Base-by-base conservation (phyloP, 1,140 invertebrate species). In the Melanaphis sacchari region DNA sequence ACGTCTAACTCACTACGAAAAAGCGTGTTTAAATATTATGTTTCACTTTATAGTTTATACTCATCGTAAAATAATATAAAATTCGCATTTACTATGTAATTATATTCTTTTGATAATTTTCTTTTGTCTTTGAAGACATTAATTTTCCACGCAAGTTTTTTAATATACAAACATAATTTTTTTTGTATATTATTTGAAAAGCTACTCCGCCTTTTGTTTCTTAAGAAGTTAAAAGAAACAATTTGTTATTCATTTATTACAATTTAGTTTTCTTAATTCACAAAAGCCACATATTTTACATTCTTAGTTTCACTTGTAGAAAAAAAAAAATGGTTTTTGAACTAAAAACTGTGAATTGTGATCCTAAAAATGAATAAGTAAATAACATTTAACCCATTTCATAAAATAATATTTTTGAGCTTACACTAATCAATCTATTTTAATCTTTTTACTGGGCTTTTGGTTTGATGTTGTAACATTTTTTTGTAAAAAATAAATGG, bases 61-160 rank as follows among this genome's bases (percentile, higher is more conserved):
- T 18, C 46, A 49, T 49, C 46, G 1, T 49, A 49, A 49, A 49
- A 76, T 6, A 76, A 76, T 76, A 36, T 76, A 76, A n/a, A 76
- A 76, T 76, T 76, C n/a, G 31, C 59, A 76, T n/a, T 76, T 76
- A 5, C 15, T n/a, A 76, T 76, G 31, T n/a, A 18, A 76, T 76
- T 76, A 76, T 76, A 76, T 76, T 76, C 59, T 76, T 76, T 76
- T 76, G 59, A 76, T 76, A 76, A 76, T 76, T 76, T 76, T n/a
- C 59, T 36, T 76, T 76, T 76, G 59, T 76, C 59, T 76, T 76
- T 76, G 59, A 36, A 18, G 15, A 15, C 59, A 76, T 76, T 76
- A n/a, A 76, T 76, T 76, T 76, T 76, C 59, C 15, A 76, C 59
- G 59, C 31, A 76, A 76, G 59, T 76, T 15, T 76, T 66, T 76